Base-by-base conservation (phyloP, 1,140 invertebrate genomes). In the Phymorhynchus buccinoides region DNA sequence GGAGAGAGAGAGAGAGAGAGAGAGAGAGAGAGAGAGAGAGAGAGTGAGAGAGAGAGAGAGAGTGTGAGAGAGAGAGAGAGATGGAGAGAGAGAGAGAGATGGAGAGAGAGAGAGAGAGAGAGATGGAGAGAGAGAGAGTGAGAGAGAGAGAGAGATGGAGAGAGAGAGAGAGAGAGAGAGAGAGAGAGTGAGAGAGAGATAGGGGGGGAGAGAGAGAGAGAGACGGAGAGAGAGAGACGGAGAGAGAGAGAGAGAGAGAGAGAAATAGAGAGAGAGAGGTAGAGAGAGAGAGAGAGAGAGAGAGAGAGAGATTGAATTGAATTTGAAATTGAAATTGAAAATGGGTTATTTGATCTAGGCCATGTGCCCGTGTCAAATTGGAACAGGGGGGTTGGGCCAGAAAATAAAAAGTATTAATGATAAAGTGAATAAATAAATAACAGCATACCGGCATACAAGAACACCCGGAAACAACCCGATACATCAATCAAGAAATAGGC, bases 221-320 rank as follows among this genome's bases (percentile, higher is more conserved):
- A 80, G 30, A 80, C 4, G 14, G 14, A 32, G 4, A 48, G 41
- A 80, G 41, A 80, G 41, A 48, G 41, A 52, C n/a, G 12, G 41
- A 44, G 41, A 39, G 41, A 7, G 42, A 30, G 78, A 80, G n/a
- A 35, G 42, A 44, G 44, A 77, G 32, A 39, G 39, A 39, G 39
- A 77, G 9, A 77, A 14, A 39, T 4, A 77, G 73, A 66, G 62
- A 66, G 66, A 71, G 66, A 32, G 75, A 42, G 2, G 42, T 39
- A 14, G 42, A 30, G 75, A 48, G 42, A 78, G 18, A 27, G 39
- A 78, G 39, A 42, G 39, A 42, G 75, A 78, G 42, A 14, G 37
- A 78, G 39, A 78, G 75, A 78, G 42, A 41, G 75, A 78, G 39
- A 78, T n/a, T n/a, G n/a, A n/a, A n/a, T n/a, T n/a, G n/a, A n/a